phyloP scores from a whole-genome alignment of 2,113 vertebrate genomes.

The Ramphastos sulfuratus region DNA sequence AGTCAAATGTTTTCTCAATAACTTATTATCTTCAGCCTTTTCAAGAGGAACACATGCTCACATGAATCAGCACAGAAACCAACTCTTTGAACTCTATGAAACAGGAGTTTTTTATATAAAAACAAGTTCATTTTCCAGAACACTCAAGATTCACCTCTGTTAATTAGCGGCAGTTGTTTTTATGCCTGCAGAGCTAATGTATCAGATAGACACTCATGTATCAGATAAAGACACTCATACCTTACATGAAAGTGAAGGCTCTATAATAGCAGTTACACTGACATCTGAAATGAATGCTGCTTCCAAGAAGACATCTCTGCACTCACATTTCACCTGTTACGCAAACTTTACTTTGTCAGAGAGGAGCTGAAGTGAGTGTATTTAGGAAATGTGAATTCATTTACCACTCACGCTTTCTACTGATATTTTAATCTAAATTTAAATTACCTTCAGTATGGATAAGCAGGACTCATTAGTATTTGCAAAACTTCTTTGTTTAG shows the following conservation, averaged over 20 bases:
- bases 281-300: not conserved
- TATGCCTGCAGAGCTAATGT: not conserved
- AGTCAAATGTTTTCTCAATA: not conserved
- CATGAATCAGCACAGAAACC: not conserved
- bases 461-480: not conserved
- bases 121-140: not conserved
- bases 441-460: not conserved
- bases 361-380: not conserved
- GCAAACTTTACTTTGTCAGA: not conserved
- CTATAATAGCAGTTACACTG: not conserved
- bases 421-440: not conserved
- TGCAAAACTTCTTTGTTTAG: not conserved
- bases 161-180: conserved; percentile 9
- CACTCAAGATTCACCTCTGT: not conserved
- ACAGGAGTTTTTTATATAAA: not conserved
- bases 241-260: not conserved
- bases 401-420: not conserved
- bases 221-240: not conserved
- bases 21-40: not conserved
- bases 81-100: not conserved
- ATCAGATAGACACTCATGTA: not conserved
- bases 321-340: not conserved
- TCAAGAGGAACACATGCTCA: not conserved
- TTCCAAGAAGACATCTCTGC: not conserved
- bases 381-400: not conserved